These are phyloP conservation scores for Halisarca cf. caerulea DNA, from an alignment of 37 sponge, comb jelly and placozoan species.

Conservation along the genomic window DNA sequence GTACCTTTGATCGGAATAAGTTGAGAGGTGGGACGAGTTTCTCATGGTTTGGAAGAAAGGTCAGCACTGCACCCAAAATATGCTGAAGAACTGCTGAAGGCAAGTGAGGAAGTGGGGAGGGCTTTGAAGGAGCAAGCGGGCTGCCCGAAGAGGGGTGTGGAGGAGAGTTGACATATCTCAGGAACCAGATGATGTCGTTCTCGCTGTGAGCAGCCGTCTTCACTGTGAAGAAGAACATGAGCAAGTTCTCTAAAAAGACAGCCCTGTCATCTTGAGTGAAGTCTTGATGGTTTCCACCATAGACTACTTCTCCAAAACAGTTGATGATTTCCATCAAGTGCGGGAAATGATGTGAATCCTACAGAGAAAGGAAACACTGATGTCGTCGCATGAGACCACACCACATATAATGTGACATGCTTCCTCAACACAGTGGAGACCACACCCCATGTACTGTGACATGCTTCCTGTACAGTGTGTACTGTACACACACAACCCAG, in stretches of 20 bases:
- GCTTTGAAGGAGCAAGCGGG: too few relatives aligned
- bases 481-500: too few relatives aligned
- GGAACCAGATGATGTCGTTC: constrained; percentile 55
- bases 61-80: neutral
- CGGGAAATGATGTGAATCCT: neutral
- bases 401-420: too few relatives aligned
- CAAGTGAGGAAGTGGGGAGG: neutral
- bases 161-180: constrained; percentile 50
- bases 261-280: neutral
- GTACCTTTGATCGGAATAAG: constrained; percentile 5
- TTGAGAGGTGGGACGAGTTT: constrained; percentile 10
- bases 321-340: neutral
- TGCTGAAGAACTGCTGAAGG: neutral
- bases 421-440: too few relatives aligned
- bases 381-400: too few relatives aligned
- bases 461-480: too few relatives aligned
- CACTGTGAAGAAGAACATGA: constrained; percentile 45
- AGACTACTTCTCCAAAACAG: too few relatives aligned
- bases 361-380: too few relatives aligned
- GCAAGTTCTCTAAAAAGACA: constrained; percentile 4
- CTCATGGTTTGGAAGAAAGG: neutral
- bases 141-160: neutral
- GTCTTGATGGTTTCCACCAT: neutral
- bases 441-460: too few relatives aligned
- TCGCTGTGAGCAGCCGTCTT: constrained; percentile 16